Conservation (phyloP, 2,888 invertebrate genomes). For the Argyra leucocephala region DNA sequence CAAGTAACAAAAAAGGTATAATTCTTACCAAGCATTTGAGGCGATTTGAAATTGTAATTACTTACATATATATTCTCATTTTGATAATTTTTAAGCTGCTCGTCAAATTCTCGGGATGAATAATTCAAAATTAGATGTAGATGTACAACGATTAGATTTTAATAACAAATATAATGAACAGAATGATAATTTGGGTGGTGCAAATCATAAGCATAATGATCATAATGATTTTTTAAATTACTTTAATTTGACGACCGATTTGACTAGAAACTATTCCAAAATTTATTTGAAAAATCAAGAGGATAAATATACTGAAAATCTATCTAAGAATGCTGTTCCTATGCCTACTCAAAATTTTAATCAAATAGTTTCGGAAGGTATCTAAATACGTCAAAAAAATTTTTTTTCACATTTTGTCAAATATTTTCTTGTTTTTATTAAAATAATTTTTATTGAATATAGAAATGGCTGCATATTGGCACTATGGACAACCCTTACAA, state of each 20-base stretch:
- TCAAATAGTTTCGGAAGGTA: slow-evolving; percentile 7
- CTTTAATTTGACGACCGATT: background rate
- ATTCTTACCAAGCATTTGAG: no score
- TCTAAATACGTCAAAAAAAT: background rate
- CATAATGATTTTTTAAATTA: background rate
- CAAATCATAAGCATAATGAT: background rate
- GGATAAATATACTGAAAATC: background rate
- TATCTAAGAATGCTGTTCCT: background rate
- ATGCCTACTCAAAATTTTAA: slow-evolving; percentile 5
- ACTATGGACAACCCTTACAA: slow-evolving; percentile 29
- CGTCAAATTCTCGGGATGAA: slow-evolving; percentile 31
- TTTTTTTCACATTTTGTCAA: background rate
- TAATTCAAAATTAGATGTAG: slow-evolving; percentile 15
- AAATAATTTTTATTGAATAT: slow-evolving; percentile 21
- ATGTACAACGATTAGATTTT: background rate
- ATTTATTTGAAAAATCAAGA: background rate
- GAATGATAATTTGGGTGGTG: background rate
- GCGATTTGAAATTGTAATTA: no score
- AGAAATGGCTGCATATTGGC: slow-evolving; percentile 32
- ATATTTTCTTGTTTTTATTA: background rate
- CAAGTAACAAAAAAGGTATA: background rate
- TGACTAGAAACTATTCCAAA: background rate
- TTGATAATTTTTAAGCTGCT: no score
- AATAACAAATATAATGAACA: background rate
- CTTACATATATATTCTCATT: no score